Base-by-base conservation (phyloP, 2,797 vertebrate genomes). In the Gymnoscopelus braueri region DNA sequence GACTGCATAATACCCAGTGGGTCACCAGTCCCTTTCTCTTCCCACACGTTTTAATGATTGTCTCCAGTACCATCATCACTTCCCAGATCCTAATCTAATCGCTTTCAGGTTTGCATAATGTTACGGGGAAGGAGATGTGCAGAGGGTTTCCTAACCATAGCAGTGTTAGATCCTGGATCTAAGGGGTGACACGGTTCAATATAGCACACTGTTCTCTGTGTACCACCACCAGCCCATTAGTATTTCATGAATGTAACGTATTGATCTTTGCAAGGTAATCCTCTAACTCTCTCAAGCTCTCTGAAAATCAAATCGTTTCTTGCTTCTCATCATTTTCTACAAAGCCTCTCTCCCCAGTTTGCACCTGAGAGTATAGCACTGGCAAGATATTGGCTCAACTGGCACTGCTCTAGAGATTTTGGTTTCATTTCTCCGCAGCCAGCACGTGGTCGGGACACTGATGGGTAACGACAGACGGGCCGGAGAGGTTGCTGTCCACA, bases 381-480 rank as follows among this genome's bases (percentile, higher is more conserved):
- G 73, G 74, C 54, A 63, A 2, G 64, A 70, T 69, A 56, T 44
- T 39, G 1, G 3, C 63, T 60, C 53, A 51, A 13, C 53, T 63
- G 59, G 53, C 49, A 15, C 12, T 9, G 44, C 24, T 32, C 23
- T 35, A 8, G 58, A 65, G 63, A 63, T 63, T 72, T 74, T 56
- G 9, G 62, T 76, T 59, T 79, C 59, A 47, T 55, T 29, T 62
- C 52, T 63, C 68, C 63, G 5, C 75, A 51, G 78, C 84, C 83
- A 72, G 77, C 44, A 66, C 56, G 59, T 44, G n/a, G 49, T 59
- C 1, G 0, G 67, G 69, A 74, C 48, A 8, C 63, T 76, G 79
- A 89, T 84, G 83, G 60, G 71, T 56, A 49, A 19, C 77, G 84
- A 85, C 57, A 71, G 84, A 78, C 55, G 69, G 67, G 63, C 75